Conservation (phyloP, 2,888 invertebrate species). For the Pristionchus mayeri region DNA sequence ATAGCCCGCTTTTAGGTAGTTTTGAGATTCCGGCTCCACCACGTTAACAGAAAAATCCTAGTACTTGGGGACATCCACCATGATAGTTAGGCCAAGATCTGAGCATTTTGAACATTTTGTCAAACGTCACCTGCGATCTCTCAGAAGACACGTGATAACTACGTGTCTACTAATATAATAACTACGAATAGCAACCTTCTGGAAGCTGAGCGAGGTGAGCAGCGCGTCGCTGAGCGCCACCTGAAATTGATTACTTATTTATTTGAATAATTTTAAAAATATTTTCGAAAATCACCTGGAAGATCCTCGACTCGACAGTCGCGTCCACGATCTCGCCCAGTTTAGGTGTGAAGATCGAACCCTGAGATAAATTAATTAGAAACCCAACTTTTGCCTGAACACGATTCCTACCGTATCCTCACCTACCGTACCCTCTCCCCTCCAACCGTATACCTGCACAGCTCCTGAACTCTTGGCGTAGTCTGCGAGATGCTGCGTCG, state of each 20-base stretch:
- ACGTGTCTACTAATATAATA: no score
- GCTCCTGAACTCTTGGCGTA: constrained; percentile 66
- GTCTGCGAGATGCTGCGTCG: constrained; percentile 83
- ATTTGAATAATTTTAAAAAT: neutral
- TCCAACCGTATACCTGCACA: constrained; percentile 54
- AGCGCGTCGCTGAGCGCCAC: constrained; percentile 74
- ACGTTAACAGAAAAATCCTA: no score
- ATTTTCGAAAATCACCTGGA: constrained; percentile 81
- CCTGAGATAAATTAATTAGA: constrained; percentile 53
- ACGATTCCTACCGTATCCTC: neutral
- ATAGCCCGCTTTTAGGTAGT: no score
- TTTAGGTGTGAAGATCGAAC: constrained; percentile 86
- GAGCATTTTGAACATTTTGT: no score
- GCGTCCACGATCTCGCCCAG: constrained; percentile 88
- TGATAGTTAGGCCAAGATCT: no score
- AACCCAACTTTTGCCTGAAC: neutral
- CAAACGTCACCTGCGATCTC: no score
- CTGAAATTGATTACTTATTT: constrained; percentile 82
- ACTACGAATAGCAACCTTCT: constrained; percentile 53
- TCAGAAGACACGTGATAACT: no score
- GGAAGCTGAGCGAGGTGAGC: constrained; percentile 82
- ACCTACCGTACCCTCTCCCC: neutral
- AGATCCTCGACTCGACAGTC: constrained; percentile 97
- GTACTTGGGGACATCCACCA: no score
- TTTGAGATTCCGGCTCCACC: no score